Conservation (phyloP, 2,888 invertebrate genomes). For the Platycnemis pennipes region DNA sequence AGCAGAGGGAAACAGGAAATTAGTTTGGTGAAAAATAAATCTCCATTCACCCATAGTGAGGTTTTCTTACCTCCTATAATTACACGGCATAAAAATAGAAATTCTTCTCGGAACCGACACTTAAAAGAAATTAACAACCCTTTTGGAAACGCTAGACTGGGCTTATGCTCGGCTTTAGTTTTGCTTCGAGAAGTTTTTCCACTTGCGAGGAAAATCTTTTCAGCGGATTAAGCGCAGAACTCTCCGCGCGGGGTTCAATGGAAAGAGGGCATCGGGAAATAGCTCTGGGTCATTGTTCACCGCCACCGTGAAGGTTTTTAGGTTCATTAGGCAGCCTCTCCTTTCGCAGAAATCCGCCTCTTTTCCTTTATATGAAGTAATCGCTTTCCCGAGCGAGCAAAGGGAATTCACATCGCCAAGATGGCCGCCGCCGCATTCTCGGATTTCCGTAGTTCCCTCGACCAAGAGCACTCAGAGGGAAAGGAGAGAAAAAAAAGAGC, state of each 20-base stretch:
- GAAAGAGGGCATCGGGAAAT: background rate
- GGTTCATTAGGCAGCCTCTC: conserved; percentile 23
- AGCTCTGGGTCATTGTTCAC: conserved; percentile 18
- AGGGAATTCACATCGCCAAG: background rate
- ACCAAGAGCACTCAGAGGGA: background rate
- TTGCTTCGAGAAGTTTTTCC: background rate
- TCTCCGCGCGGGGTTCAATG: background rate
- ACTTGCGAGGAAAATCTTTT: background rate
- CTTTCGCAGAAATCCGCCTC: background rate
- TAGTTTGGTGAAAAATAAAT: background rate
- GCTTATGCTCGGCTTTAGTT: background rate
- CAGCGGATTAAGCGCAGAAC: background rate
- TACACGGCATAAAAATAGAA: conserved; percentile 22
- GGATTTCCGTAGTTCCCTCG: background rate
- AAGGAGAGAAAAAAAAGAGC: background rate
- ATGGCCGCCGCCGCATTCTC: background rate
- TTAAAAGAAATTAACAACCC: conserved; percentile 36
- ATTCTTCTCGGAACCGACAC: background rate
- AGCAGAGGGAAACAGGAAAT: background rate
- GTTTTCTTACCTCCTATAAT: background rate
- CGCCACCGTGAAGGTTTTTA: conserved; percentile 7
- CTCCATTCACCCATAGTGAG: background rate
- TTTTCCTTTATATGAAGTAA: background rate
- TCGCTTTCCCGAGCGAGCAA: background rate
- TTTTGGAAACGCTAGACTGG: conserved; percentile 22